These are phyloP conservation scores for Aphyosemion australe DNA, from an alignment of 2,113 vertebrate species.

Conservation along the genomic window DNA sequence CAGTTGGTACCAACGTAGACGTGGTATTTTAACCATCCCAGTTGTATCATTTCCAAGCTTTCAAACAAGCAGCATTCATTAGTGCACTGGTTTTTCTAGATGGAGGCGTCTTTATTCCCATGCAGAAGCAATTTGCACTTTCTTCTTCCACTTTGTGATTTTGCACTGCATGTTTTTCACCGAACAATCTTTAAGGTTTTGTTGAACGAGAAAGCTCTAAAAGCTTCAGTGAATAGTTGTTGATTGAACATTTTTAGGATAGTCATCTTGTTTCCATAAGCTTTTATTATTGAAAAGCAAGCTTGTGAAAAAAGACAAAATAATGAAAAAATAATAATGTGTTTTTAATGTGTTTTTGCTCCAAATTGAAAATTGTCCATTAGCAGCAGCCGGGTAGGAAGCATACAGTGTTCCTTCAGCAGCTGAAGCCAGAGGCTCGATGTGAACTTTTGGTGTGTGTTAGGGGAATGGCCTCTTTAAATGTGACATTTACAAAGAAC, in stretches of 20 bases:
- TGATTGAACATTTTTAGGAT: not conserved
- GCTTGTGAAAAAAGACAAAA: not conserved
- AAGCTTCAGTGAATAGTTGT: not conserved
- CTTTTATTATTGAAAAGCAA: not conserved
- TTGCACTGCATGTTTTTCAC: too few species aligned
- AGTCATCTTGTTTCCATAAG: not conserved
- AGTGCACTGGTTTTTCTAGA: too few species aligned
- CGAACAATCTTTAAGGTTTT: too few species aligned
- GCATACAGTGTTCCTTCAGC: slow-evolving; percentile 6
- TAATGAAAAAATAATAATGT: not conserved
- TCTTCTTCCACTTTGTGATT: too few species aligned
- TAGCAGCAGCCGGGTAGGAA: slow-evolving; percentile 18
- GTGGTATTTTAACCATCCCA: too few species aligned
- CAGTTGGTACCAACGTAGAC: too few species aligned
- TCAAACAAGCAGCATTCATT: too few species aligned
- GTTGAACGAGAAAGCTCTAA: not conserved
- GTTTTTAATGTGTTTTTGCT: not conserved
- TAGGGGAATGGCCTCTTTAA: slow-evolving; percentile 42
- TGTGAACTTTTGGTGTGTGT: slow-evolving; percentile 54
- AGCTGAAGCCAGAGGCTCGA: slow-evolving; percentile 44
- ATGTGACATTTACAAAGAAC: slow-evolving; percentile 59
- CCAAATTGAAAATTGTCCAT: slow-evolving; percentile 3
- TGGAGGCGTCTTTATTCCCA: too few species aligned
- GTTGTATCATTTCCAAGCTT: too few species aligned
- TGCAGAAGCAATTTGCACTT: too few species aligned